A percentile compares a stretch with the other conserved stretches of the same genome.
Evolutionary conservation across 2,888 invertebrate genomes (phyloP).

Genomic region (Abrostola tripartita): DNA sequence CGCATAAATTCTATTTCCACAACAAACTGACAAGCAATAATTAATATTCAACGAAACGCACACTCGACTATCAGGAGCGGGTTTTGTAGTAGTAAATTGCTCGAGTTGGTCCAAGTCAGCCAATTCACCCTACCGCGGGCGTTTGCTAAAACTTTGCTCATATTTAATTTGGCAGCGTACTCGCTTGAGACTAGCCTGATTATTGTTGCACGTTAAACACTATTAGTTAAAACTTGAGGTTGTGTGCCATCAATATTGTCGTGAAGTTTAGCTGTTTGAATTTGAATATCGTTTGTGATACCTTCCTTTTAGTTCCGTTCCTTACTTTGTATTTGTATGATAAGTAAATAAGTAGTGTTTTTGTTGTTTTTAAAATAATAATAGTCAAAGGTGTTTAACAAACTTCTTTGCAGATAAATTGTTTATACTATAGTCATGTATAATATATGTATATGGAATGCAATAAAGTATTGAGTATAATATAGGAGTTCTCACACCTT

Average conservation of each 20-base stretch:
- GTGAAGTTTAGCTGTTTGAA: conserved; percentile 34
- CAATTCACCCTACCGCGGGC: conserved; percentile 50
- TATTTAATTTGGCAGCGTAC: conserved; percentile 62
- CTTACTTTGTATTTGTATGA: conserved; percentile 1
- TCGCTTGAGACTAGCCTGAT: conserved; percentile 48
- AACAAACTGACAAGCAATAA: conserved; percentile 59
- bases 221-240: conserved; percentile 47
- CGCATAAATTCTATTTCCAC: conserved; percentile 44
- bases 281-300: conserved; percentile 38
- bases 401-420: no score
- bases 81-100: conserved; percentile 55
- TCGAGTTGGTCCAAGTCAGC: conserved; percentile 54
- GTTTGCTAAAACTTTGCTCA: conserved; percentile 58
- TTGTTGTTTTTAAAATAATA: neutral
- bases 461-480: no score
- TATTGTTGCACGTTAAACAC: conserved; percentile 56
- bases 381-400: no score
- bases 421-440: no score
- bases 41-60: conserved; percentile 60
- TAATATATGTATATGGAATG: no score
- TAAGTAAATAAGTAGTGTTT: neutral
- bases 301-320: neutral
- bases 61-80: conserved; percentile 52
- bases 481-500: no score
- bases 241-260: conserved; percentile 52